phyloP scores from a whole-genome alignment of 30 jellyfish, hydroid and myxozoan genomes.

The Rhopilema esculentum region DNA sequence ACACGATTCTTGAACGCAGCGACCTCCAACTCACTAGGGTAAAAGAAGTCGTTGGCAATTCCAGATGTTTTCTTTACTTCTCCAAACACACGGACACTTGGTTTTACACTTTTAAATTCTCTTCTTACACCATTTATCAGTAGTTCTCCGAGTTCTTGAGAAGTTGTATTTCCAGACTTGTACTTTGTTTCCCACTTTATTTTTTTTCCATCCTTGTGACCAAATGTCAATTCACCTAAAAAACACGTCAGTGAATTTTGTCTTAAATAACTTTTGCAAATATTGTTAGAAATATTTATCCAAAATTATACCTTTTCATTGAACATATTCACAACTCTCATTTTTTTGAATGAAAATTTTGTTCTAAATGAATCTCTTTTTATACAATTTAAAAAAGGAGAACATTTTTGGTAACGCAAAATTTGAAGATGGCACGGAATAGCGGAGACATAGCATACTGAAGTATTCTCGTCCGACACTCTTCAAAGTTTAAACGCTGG shows the following conservation, averaged over 20 bases:
- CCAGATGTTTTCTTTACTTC: not conserved
- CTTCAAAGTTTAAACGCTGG: too few relatives aligned
- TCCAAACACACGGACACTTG: not conserved
- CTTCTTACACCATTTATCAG: not conserved
- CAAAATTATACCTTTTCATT: too few relatives aligned
- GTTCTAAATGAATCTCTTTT: too few relatives aligned
- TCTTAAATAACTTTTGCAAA: not conserved
- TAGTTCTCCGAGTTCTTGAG: not conserved
- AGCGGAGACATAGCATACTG: too few relatives aligned
- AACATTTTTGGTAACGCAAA: too few relatives aligned
- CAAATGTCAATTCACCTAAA: not conserved
- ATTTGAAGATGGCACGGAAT: too few relatives aligned
- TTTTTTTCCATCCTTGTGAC: not conserved
- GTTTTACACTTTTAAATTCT: not conserved
- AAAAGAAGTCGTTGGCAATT: not conserved
- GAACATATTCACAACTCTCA: not conserved
- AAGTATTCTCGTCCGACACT: too few relatives aligned
- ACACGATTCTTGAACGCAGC: conserved; percentile 17
- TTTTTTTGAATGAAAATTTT: too few relatives aligned
- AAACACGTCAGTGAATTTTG: not conserved
- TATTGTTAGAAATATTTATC: not conserved
- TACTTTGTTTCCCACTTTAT: conserved; percentile 1
- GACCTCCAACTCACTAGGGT: not conserved
- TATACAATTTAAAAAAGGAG: too few relatives aligned
- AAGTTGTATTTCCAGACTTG: not conserved